Base-by-base conservation (phyloP, 2,113 vertebrate species). In the Girardinichthys multiradiatus region DNA sequence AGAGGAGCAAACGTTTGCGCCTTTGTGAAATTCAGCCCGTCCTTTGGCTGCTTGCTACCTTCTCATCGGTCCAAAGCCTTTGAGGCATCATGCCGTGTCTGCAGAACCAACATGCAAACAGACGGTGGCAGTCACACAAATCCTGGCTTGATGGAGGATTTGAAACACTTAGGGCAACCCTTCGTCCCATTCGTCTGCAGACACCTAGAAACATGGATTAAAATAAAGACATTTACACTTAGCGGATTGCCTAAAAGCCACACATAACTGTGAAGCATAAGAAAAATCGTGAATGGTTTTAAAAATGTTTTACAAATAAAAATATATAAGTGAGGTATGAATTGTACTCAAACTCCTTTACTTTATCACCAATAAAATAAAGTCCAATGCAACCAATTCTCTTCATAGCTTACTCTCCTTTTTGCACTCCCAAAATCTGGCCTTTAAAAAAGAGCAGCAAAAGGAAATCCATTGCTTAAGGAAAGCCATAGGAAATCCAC, bases 101-200 rank as follows among this genome's bases (percentile, higher is more conserved):
- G 81, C 71, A 76, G 70, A 88, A 84, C 81, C 84, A 68, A 72
- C 14, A 26, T 74, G 57, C 51, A 68, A 68, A 74, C 54, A 31
- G 62, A 17, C 61, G 11, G 14, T 62, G 45, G 30, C 59, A 39
- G 72, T 98, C 96, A 99, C 87, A 99, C 98, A 66, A 98, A 99
- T 66, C 97, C 96, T 0, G 97, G 97, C 88, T 99, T 99, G 94
- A 99, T 92, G 54, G 97, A 97, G 3, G 94, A 93, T 63, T 96
- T 96, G 72, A 95, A 96, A 83, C 98, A 99, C 80, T 97, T 98
- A 31, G 97, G 97, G 86, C 98, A 99, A 48, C 96, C 97, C 57
- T 95, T 95, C 4, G 95, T 95, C 77, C 96, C 95, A 0, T 95
- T 96, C 70, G 94, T 96, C 91, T 99, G 97, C 27, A 98, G 94